Conservation (phyloP, 2,888 invertebrate species). For the Brassicogethes aeneus region DNA sequence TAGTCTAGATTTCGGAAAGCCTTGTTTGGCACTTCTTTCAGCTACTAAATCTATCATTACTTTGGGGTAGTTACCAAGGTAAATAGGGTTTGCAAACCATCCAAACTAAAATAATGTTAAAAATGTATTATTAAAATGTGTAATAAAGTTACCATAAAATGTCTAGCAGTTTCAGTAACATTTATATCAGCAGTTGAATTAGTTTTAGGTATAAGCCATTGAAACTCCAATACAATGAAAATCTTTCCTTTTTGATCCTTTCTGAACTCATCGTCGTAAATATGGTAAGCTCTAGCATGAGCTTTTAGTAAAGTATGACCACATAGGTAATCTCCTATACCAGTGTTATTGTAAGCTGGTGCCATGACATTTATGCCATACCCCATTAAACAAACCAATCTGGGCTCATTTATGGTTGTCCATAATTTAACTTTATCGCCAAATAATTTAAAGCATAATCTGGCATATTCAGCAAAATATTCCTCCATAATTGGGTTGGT, state of each 20-base stretch:
- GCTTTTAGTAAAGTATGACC: constrained; percentile 54
- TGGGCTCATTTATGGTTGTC: constrained; percentile 47
- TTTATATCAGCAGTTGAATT: background rate
- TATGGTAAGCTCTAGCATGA: constrained; percentile 54
- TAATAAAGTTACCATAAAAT: background rate
- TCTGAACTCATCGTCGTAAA: constrained; percentile 51
- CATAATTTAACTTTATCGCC: constrained; percentile 37
- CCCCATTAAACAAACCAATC: constrained; percentile 22
- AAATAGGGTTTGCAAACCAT: constrained; percentile 58
- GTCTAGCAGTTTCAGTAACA: background rate
- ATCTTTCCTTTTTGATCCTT: constrained; percentile 15
- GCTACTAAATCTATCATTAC: constrained; percentile 50
- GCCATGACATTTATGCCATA: constrained; percentile 23
- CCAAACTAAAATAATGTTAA: constrained; percentile 43
- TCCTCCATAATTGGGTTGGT: constrained; percentile 45
- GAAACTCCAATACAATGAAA: background rate
- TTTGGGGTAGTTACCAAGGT: constrained; percentile 53
- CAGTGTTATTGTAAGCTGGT: constrained; percentile 19
- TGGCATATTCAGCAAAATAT: constrained; percentile 48
- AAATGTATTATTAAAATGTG: background rate
- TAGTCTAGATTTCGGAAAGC: constrained; percentile 51
- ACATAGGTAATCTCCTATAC: constrained; percentile 52
- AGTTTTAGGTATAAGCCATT: background rate
- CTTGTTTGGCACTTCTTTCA: constrained; percentile 49
- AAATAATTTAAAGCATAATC: constrained; percentile 33